Evolutionary conservation across 2,797 vertebrate species (phyloP), one percentile per base, ranked within the genome.

Genomic region (Dallia pectoralis): DNA sequence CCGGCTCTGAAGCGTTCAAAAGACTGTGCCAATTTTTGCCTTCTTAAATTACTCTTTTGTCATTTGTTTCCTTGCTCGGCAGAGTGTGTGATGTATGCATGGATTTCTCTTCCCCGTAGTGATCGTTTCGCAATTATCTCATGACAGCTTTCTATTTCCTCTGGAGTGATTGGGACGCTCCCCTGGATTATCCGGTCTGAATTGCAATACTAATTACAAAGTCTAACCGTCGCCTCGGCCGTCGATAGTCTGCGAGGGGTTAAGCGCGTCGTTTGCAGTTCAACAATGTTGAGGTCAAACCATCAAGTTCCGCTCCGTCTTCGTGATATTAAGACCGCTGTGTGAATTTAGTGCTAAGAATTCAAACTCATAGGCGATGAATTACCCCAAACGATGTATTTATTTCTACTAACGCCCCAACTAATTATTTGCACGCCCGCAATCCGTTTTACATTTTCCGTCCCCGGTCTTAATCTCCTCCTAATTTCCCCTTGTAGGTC

Each of bases 231-330:
- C 95, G 95, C 87, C 18, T 84, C 91, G 74, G 90, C 95, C 95
- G 94, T 98, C 97, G 96, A 96, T 97, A 96, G 94, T 93, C 95
- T 94, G 97, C 97, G 97, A 97, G 93, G 95, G 94, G 95, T 95
- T 96, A 95, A 92, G 93, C 93, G 93, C 93, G 94, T 95, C 90
- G 91, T 92, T 95, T 90, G 88, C 93, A 94, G 91, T 92, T 94
- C 92, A 93, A 93, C 90, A 87, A 93, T 86, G 89, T 81, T 88
- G 90, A 94, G 93, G 92, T 94, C 90, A 91, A 87, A 90, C 75
- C 81, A 89, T 89, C 88, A 87, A 80, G 82, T 91, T 91, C 87
- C 71, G 77, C 22, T 80, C 81, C 81, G 73, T 80, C 78, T 49
- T 80, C 76, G 74, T 74, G 81, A 73, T 74, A 47, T 69, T 79